phyloP scores from a whole-genome alignment of 2,888 invertebrate genomes.

The Apodemia hepburni region DNA sequence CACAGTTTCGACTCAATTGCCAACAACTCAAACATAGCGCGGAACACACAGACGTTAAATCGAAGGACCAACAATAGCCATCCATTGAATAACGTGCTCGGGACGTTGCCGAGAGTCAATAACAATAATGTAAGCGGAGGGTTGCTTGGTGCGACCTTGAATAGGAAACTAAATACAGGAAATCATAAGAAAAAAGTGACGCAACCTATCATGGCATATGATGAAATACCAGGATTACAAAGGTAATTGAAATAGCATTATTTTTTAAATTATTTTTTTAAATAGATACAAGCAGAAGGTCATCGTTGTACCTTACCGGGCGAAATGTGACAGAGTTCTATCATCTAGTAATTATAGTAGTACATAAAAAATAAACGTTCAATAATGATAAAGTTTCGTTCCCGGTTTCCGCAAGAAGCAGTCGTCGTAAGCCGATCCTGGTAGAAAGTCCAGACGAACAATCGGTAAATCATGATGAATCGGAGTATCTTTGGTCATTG shows the following conservation, averaged over 20 bases:
- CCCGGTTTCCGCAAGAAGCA: too few relatives aligned
- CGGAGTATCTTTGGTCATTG: too few relatives aligned
- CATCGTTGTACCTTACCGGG: too few relatives aligned
- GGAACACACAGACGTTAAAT: slow-evolving; percentile 68
- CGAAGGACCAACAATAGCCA: slow-evolving; percentile 55
- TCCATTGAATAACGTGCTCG: slow-evolving; percentile 66
- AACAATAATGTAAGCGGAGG: slow-evolving; percentile 58
- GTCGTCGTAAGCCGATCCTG: too few relatives aligned
- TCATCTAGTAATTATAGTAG: too few relatives aligned
- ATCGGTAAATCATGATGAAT: too few relatives aligned
- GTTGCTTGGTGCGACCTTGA: slow-evolving; percentile 59
- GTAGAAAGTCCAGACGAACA: too few relatives aligned
- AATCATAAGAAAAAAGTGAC: slow-evolving; percentile 72
- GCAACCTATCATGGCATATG: slow-evolving; percentile 78
- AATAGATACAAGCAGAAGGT: too few relatives aligned
- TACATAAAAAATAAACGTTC: too few relatives aligned
- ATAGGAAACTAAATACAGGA: slow-evolving; percentile 70
- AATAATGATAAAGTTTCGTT: too few relatives aligned
- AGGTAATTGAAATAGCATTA: slow-evolving; percentile 41
- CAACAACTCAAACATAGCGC: slow-evolving; percentile 53
- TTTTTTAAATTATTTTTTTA: too few relatives aligned
- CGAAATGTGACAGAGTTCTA: too few relatives aligned
- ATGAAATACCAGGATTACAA: slow-evolving; percentile 80
- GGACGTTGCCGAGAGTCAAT: slow-evolving; percentile 67
- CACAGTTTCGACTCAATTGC: slow-evolving; percentile 49